Evolutionary conservation across 1,140 invertebrate genomes (phyloP), one percentile per base, ranked within the genome.

Genomic region (Drosophila elegans): DNA sequence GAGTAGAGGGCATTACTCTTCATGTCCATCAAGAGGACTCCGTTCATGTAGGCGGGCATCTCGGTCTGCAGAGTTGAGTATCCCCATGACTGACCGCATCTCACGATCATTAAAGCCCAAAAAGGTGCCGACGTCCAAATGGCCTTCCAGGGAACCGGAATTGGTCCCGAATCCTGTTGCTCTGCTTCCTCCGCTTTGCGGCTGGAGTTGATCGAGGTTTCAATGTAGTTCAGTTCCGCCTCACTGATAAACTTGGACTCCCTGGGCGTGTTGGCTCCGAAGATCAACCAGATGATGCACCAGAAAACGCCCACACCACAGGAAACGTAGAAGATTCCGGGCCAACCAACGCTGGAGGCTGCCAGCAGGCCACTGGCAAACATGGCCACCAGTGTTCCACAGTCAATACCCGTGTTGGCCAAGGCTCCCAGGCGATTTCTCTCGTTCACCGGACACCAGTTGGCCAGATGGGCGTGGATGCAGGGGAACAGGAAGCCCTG

Each of bases 71-170:
- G 94, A 4, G 97, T 98, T 94, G 97, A 98, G 86, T 97, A 98
- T 1, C 97, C 97, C 98, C 97, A 99, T 84, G 97, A 97, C 85
- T 98, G 96, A 0, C 96, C 95, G 89, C 97, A 96, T 83, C 99
- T 97, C 0, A 95, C 95, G 1, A 97, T 91, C 32, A 97, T 94
- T 6, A 98, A 93, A 0, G 97, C 96, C 96, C 96, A 97, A 62
- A 98, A 95, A 0, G 97, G 96, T 5, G 95, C 55, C 2, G 97
- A 97, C 0, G 94, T 96, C 0, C 96, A 93, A 32, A 99, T 97
- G 3, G 94, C 92, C 42, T 92, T 93, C 97, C 97, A 98, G 2
- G 97, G 97, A n/a, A 91, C 69, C 0, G 89, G 82, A 9, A 92
- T 92, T 2, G 53, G 61, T 1, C 49, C 41, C 1, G 45, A 27